Evolutionary conservation across 2,113 vertebrate genomes (phyloP).

Genomic region (Tachysurus fulvidraco): DNA sequence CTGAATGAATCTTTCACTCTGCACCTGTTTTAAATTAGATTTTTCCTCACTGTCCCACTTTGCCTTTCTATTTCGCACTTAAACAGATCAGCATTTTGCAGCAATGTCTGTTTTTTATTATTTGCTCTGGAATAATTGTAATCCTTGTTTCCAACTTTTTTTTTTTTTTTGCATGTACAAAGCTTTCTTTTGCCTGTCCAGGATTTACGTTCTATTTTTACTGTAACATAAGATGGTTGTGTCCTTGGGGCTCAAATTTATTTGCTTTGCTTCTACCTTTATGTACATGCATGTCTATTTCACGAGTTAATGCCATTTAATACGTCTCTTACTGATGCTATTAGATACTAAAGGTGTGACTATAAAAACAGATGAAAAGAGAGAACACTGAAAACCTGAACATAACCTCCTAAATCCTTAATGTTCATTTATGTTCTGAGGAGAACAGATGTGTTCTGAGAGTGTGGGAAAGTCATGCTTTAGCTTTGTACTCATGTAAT

Average conservation of each 20-base stretch:
- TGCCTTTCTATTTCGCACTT: not conserved
- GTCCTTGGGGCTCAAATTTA: not conserved
- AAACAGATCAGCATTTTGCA: not conserved
- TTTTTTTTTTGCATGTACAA: not conserved
- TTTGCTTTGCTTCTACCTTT: not conserved
- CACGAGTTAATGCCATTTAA: not conserved
- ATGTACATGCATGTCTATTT: not conserved
- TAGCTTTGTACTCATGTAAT: slow-evolving; percentile 1
- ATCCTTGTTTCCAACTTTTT: not conserved
- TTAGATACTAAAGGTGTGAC: slow-evolving; percentile 30
- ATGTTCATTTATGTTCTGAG: not conserved
- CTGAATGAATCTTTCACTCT: not conserved
- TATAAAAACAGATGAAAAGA: slow-evolving; percentile 15
- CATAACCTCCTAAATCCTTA: slow-evolving; percentile 1
- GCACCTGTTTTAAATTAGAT: not conserved
- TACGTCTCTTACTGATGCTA: slow-evolving; percentile 18
- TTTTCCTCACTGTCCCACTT: not conserved
- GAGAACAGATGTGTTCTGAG: not conserved
- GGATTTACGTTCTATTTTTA: not conserved
- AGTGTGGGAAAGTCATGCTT: not conserved
- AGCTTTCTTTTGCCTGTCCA: not conserved
- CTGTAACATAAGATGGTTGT: not conserved
- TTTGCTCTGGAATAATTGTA: not conserved
- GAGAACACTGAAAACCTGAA: not conserved
- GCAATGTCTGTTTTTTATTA: not conserved